A percentile compares a stretch with the other conserved stretches of the same genome.
These are phyloP conservation scores for Orthosia cruda DNA, from an alignment of 2,888 invertebrate genomes.

Conservation along the genomic window DNA sequence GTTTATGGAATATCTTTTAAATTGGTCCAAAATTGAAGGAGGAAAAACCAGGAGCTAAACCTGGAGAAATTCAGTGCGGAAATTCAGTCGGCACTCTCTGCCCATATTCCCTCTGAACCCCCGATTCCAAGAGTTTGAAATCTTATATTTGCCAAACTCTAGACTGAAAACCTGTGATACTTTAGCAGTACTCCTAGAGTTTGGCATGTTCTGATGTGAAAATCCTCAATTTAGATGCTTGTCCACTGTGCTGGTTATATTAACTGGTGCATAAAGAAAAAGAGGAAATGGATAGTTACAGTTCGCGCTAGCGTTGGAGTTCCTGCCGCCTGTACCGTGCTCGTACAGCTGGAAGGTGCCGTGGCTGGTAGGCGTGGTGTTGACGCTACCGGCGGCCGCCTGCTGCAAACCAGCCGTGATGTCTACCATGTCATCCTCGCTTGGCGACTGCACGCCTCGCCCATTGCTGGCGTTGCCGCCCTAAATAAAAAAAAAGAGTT, in stretches of 20 bases:
- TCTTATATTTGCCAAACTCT: neutral
- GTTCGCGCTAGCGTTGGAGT: conserved; percentile 80
- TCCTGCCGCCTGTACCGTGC: conserved; percentile 79
- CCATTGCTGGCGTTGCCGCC: conserved; percentile 78
- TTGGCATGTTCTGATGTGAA: neutral
- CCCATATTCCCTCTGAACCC: no score
- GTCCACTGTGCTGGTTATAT: neutral
- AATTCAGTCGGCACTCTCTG: no score
- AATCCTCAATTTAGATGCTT: neutral
- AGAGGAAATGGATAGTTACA: conserved; percentile 77
- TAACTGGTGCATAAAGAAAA: neutral
- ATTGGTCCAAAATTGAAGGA: no score
- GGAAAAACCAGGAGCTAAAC: no score
- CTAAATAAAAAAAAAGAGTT: conserved; percentile 64
- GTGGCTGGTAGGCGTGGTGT: conserved; percentile 85
- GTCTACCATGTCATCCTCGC: conserved; percentile 87
- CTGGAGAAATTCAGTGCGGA: no score
- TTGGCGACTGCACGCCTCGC: conserved; percentile 74
- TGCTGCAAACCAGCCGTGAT: conserved; percentile 83
- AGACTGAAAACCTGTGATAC: neutral
- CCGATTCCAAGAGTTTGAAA: neutral
- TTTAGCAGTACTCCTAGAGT: neutral
- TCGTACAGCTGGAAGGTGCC: conserved; percentile 89
- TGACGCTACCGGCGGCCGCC: conserved; percentile 71
- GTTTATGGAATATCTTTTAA: no score